A percentile compares a stretch with the other conserved stretches of the same genome.
Conservation (phyloP, 2,888 invertebrate genomes). For the Monopis laevigella region DNA sequence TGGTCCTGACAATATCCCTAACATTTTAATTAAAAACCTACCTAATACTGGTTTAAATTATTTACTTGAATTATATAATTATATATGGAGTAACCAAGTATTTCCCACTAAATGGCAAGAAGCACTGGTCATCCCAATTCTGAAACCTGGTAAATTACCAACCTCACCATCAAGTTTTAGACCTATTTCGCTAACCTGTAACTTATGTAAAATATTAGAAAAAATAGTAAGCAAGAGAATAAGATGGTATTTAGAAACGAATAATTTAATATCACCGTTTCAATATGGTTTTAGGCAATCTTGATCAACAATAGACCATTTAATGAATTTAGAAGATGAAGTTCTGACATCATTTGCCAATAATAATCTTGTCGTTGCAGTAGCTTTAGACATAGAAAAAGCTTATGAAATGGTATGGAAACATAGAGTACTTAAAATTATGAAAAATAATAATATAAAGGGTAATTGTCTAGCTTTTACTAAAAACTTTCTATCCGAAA, state of each 20-base stretch:
- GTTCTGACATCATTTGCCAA: slow-evolving; percentile 16
- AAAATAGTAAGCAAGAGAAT: slow-evolving; percentile 18
- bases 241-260: slow-evolving; percentile 15
- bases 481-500: slow-evolving; percentile 13
- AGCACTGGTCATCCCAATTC: slow-evolving; percentile 19
- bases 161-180: slow-evolving; percentile 15
- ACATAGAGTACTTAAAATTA: slow-evolving; percentile 14
- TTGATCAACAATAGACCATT: slow-evolving; percentile 17
- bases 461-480: slow-evolving; percentile 14
- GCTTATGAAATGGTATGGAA: slow-evolving; percentile 20
- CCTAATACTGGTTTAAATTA: slow-evolving; percentile 15
- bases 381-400: slow-evolving; percentile 18
- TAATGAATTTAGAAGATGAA: slow-evolving; percentile 16
- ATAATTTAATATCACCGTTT: slow-evolving; percentile 11
- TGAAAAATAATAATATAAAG: slow-evolving; percentile 11
- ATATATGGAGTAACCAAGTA: slow-evolving; percentile 13
- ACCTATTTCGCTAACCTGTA: slow-evolving; percentile 18
- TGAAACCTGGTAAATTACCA: slow-evolving; percentile 17
- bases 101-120: slow-evolving; percentile 19
- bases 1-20: slow-evolving; percentile 18
- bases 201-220: slow-evolving; percentile 16
- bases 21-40: slow-evolving; percentile 17
- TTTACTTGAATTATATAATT: slow-evolving; percentile 5
- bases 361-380: slow-evolving; percentile 13
- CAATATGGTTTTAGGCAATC: slow-evolving; percentile 18